Evolutionary conservation across 2,888 invertebrate genomes (phyloP).

Genomic region (Amphimallon solstitiale): DNA sequence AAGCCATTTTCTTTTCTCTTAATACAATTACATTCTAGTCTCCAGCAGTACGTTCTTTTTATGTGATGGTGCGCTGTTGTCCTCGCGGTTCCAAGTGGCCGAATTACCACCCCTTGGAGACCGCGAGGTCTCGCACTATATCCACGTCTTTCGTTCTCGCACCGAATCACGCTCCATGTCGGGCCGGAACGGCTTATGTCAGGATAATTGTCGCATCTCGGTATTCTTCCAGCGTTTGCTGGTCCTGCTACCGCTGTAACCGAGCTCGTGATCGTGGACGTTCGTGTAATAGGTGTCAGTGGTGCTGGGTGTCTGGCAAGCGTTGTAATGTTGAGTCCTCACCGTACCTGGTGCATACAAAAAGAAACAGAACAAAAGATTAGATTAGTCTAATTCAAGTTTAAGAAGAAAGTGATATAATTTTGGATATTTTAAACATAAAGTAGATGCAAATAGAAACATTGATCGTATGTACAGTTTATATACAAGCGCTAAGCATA

Average conservation of each 20-base stretch:
- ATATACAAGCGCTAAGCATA: too few relatives aligned
- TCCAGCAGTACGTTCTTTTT: conserved; percentile 42
- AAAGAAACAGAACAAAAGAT: neutral
- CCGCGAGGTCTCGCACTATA: conserved; percentile 58
- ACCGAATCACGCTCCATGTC: conserved; percentile 47
- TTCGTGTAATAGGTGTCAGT: conserved; percentile 55
- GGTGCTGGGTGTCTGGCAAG: conserved; percentile 53
- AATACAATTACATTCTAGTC: conserved; percentile 44
- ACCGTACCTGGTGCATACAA: conserved; percentile 47
- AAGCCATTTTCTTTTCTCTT: neutral
- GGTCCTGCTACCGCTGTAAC: conserved; percentile 40
- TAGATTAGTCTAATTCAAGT: too few relatives aligned
- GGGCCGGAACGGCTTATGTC: conserved; percentile 49
- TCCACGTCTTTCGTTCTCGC: conserved; percentile 55
- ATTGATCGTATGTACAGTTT: too few relatives aligned
- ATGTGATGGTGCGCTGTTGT: conserved; percentile 34
- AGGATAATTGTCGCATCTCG: conserved; percentile 55
- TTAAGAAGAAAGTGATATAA: too few relatives aligned
- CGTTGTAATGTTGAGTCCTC: conserved; percentile 44
- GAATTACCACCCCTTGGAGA: conserved; percentile 47
- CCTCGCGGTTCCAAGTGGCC: conserved; percentile 51
- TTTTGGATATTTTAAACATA: too few relatives aligned
- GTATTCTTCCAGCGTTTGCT: conserved; percentile 51
- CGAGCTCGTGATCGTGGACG: conserved; percentile 51
- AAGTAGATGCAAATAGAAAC: neutral